Evolutionary conservation across 2,797 vertebrate genomes (phyloP).

Genomic region (Nasua narica): DNA sequence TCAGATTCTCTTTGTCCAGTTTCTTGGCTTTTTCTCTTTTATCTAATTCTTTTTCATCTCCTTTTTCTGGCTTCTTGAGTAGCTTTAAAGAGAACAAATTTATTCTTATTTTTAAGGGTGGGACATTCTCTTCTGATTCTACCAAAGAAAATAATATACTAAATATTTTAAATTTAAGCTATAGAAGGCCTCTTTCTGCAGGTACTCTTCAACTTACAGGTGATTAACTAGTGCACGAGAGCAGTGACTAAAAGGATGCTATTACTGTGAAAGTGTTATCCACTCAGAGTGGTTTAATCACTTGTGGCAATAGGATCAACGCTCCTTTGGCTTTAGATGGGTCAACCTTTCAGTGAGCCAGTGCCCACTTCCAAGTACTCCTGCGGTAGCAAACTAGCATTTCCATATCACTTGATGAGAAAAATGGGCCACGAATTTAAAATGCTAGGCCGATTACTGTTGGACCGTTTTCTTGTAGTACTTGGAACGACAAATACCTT

Average conservation of each 20-base stretch:
- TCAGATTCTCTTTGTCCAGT: conserved; percentile 89
- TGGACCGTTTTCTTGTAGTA: neutral
- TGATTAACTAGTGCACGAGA: conserved; percentile 27
- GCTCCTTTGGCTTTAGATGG: conserved; percentile 64
- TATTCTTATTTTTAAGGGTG: conserved; percentile 63
- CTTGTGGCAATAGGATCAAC: conserved; percentile 63
- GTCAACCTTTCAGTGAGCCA: conserved; percentile 34
- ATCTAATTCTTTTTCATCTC: conserved; percentile 91
- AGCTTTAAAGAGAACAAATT: conserved; percentile 87
- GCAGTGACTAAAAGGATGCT: conserved; percentile 36
- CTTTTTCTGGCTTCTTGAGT: conserved; percentile 95
- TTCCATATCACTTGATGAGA: neutral
- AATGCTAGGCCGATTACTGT: conserved; percentile 1
- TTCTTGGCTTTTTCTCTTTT: conserved; percentile 95
- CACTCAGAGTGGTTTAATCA: conserved; percentile 51
- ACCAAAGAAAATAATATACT: conserved; percentile 8
- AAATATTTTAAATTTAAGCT: conserved; percentile 45
- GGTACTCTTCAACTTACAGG: conserved; percentile 35
- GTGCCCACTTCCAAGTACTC: neutral
- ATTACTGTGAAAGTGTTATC: conserved; percentile 53
- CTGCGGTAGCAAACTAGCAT: conserved; percentile 16
- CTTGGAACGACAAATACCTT: conserved; percentile 43
- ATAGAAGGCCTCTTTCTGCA: neutral
- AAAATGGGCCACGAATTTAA: conserved; percentile 42
- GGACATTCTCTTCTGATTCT: conserved; percentile 14